A percentile compares a stretch with the other conserved stretches of the same genome.
phyloP scores from a whole-genome alignment of 2,888 invertebrate species.

The Hypena proboscidalis region DNA sequence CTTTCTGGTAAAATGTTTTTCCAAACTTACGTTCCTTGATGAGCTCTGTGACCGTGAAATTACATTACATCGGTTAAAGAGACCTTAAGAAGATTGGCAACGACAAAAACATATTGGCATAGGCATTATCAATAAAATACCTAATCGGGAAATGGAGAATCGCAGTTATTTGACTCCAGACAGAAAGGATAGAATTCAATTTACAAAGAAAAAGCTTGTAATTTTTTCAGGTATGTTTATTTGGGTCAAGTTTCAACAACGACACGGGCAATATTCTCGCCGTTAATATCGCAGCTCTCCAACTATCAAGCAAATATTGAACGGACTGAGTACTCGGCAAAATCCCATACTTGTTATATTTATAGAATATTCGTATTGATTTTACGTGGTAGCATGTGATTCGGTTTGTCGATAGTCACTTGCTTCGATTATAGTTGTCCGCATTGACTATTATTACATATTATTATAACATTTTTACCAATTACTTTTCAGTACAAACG shows the following conservation, averaged over 20 bases:
- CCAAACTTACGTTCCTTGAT: conserved; percentile 12
- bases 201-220: conserved; percentile 63
- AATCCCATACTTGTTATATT: neutral
- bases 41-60: conserved; percentile 10
- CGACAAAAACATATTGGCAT: no score
- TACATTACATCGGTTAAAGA: conserved; percentile 3
- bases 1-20: conserved; percentile 12
- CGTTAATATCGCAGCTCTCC: conserved; percentile 46
- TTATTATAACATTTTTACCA: no score
- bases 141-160: conserved; percentile 39
- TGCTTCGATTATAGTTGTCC: no score
- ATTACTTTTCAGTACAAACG: no score
- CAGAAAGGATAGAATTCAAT: conserved; percentile 64
- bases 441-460: no score
- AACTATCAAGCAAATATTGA: conserved; percentile 55
- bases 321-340: conserved; percentile 13
- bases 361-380: neutral
- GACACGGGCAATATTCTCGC: conserved; percentile 72
- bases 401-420: no score
- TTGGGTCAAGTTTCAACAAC: conserved; percentile 66
- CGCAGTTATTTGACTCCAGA: conserved; percentile 54
- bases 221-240: conserved; percentile 74
- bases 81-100: no score
- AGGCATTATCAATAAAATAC: no score
- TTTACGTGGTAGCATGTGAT: no score